Base-by-base conservation (phyloP, 2,888 invertebrate species). In the Meiosimyza decipiens region DNA sequence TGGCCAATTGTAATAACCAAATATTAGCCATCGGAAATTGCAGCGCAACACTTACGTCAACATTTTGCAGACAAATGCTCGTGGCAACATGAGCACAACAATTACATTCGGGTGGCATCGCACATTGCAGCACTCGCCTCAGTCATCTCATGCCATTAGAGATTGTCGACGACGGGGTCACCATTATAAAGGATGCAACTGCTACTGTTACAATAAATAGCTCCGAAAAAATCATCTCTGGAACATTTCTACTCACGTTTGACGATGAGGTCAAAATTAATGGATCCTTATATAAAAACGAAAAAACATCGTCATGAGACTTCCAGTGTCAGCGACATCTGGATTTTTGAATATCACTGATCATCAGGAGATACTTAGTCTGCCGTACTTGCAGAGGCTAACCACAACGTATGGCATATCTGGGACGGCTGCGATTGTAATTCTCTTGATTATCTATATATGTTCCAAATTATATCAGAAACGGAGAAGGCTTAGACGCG, bases 1-100 rank as follows among this genome's bases (percentile, higher is more conserved):
- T 73, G 12, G 71, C 73, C n/a, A 71, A 71, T 54, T 73, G 67
- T 63, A 65, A 22, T 16, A 68, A 71, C 28, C 68, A 49, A 62
- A 65, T 75, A 12, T 15, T 75, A 22, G 71, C 68, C 52, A 55
- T 75, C 68, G 67, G 52, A 50, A 64, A 69, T 51, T 75, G 75
- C 47, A 76, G 66, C 33, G 40, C 71, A 49, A 67, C 71, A 22
- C 63, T 71, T 2, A 22, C 22, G 22, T 22, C 22, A 22, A 22
- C 2, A 22, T 22, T 22, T 22, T 22, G 22, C 22, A 22, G 22
- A 22, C 22, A n/a, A n/a, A n/a, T n/a, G n/a, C n/a, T n/a, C n/a
- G n/a, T n/a, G n/a, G n/a, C n/a, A n/a, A n/a, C n/a, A n/a, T 22
- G 22, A 1, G 22, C 22, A 22, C 22, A 12, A 73, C 74, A 66